Base-by-base conservation (phyloP, 2,797 vertebrate species). In the Pyrrhura leucotis region DNA sequence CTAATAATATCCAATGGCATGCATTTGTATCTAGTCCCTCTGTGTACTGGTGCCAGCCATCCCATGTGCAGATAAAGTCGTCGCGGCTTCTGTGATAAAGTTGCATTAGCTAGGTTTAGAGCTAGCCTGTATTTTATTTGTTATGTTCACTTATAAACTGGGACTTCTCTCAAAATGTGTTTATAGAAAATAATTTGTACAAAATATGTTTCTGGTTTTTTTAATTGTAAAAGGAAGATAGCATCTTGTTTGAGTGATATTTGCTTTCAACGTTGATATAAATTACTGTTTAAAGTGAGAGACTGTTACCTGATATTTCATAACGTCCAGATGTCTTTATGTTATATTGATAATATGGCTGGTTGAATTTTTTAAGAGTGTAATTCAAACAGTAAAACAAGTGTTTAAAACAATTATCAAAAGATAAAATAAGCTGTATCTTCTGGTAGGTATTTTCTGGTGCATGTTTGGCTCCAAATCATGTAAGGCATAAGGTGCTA, bases 31-130 rank as follows among this genome's bases (percentile, higher is more conserved):
- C 65, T 80, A 29, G 29, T 61, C 61, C 35, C 37, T 81, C 76
- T 65, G 33, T 63, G 63, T 67, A 19, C 56, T 79, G 40, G 37
- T 92, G 82, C 87, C 86, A 90, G 73, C 39, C 87, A 48, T 88
- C 71, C 39, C 76, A 35, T 62, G 56, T 58, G 44, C 44, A 90
- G 93, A 90, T 95, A 94, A 88, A 62, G 13, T 31, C 86, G n/a
- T 86, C 89, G 65, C 31, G 66, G 56, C 78, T 89, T 78, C 76
- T 13, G 4, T 54, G 79, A 94, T 81, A 85, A 94, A 93, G 94
- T 63, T 65, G 17, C 81, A 53, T 88, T 90, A 90, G 45, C 42
- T 48, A n/a, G 48, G 51, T 62, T 91, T 75, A 59, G 51, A 95
- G 66, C 74, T 56, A 72, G 66, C 56, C 42, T 1, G 0, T 65